Evolutionary conservation across 2,797 vertebrate species (phyloP).

Genomic region (Lithobates sylvaticus): DNA sequence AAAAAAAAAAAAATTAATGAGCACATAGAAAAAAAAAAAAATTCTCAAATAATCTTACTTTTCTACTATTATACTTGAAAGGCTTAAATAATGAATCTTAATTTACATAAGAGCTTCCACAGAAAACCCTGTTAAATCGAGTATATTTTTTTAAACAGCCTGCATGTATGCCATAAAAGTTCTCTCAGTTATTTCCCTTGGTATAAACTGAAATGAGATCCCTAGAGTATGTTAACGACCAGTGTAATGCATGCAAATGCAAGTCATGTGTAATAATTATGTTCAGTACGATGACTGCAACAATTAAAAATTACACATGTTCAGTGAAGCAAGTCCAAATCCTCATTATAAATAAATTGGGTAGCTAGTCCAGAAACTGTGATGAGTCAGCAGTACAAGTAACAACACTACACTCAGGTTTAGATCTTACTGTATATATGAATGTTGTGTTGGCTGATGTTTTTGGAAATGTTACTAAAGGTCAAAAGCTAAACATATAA

Average conservation of each 20-base stretch:
- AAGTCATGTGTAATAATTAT: conserved; percentile 39
- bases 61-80: conserved; percentile 1
- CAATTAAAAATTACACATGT: conserved; percentile 44
- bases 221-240: not conserved
- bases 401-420: not conserved
- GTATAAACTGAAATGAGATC: conserved; percentile 2
- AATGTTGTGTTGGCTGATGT: not conserved
- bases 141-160: not conserved
- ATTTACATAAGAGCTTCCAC: not conserved
- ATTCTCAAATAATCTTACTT: no score
- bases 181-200: not conserved
- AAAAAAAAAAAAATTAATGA: no score
- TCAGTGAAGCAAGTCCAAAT: conserved; percentile 41
- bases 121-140: not conserved
- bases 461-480: conserved; percentile 3
- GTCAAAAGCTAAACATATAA: not conserved
- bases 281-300: conserved; percentile 10
- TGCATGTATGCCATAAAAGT: conserved; percentile 11
- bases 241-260: conserved; percentile 1
- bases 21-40: no score
- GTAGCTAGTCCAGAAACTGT: conserved; percentile 35
- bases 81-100: conserved; percentile 19
- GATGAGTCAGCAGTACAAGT: conserved; percentile 36
- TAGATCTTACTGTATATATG: not conserved
- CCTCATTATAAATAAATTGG: conserved; percentile 53